A percentile compares a stretch with the other conserved stretches of the same genome.
Conservation (phyloP, 1,140 invertebrate species). For the Gryllus bimaculatus region DNA sequence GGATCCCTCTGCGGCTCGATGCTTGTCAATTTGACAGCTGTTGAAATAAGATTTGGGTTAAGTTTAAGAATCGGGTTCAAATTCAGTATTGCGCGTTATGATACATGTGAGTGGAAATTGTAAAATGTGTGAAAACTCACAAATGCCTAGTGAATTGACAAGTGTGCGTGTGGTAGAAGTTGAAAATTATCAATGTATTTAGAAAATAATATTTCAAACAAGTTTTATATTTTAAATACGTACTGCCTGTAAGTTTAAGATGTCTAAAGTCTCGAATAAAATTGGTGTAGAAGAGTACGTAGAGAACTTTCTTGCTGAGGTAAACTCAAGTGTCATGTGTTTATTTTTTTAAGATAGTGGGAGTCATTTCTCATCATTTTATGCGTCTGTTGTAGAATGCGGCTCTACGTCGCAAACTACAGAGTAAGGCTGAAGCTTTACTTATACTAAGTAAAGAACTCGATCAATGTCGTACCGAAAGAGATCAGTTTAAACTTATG, state of each 20-base stretch:
- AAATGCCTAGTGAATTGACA: too few species aligned
- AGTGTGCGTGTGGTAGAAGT: too few species aligned
- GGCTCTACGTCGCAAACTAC: conserved; percentile 56
- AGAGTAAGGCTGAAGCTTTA: conserved; percentile 71
- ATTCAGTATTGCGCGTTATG: too few species aligned
- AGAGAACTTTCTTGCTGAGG: conserved; percentile 19
- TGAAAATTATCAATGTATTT: too few species aligned
- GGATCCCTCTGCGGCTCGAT: too few species aligned
- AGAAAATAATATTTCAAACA: too few species aligned
- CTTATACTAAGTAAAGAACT: conserved; percentile 65
- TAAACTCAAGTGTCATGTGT: conserved; percentile 7
- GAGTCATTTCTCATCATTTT: conserved; percentile 4
- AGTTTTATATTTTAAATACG: too few species aligned
- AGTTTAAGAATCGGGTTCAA: too few species aligned
- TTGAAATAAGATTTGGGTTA: too few species aligned
- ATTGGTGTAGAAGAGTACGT: conserved; percentile 18
- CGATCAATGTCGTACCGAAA: conserved; percentile 64
- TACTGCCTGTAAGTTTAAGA: neutral
- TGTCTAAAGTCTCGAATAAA: conserved; percentile 9
- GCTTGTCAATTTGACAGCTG: too few species aligned
- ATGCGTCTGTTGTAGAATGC: conserved; percentile 38
- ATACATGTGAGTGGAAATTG: too few species aligned
- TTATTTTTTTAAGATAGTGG: neutral
- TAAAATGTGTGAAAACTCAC: too few species aligned
- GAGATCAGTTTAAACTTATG: conserved; percentile 72